Evolutionary conservation across 2,888 invertebrate genomes (phyloP).

Genomic region (Dexiosoma caninum): DNA sequence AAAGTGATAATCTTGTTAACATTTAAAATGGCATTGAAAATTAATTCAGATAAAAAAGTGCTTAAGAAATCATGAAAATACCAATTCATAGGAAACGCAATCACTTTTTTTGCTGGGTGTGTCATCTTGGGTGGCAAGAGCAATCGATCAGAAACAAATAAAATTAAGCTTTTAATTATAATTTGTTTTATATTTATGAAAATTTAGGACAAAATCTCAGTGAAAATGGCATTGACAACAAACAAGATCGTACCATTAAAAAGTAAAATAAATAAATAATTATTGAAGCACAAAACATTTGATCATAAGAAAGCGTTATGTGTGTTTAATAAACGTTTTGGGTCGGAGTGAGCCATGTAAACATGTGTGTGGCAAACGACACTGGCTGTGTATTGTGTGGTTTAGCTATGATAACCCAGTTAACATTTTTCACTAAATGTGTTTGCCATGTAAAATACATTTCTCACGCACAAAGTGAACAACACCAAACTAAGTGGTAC

Average conservation of each 20-base stretch:
- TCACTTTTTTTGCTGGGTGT: no score
- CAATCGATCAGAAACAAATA: background rate
- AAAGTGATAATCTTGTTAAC: no score
- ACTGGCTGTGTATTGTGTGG: background rate
- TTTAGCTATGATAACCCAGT: background rate
- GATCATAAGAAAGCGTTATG: constrained; percentile 14
- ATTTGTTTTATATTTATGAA: background rate
- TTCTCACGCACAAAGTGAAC: no score
- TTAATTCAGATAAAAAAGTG: no score
- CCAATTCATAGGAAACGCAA: no score
- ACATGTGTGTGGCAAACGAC: background rate
- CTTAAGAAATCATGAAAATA: no score
- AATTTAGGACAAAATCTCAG: constrained; percentile 22
- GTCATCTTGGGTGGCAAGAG: constrained; percentile 32
- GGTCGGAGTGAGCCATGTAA: background rate
- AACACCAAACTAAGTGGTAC: no score
- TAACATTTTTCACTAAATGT: background rate
- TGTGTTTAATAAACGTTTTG: background rate
- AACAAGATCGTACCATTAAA: background rate
- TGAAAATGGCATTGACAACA: background rate
- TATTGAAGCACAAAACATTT: constrained; percentile 19
- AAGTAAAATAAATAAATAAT: background rate
- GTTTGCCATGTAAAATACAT: no score
- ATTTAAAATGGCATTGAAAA: no score
- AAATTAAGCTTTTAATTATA: background rate